phyloP scores from a whole-genome alignment of 2,797 vertebrate genomes.

The Acanthurus leucopareius region DNA sequence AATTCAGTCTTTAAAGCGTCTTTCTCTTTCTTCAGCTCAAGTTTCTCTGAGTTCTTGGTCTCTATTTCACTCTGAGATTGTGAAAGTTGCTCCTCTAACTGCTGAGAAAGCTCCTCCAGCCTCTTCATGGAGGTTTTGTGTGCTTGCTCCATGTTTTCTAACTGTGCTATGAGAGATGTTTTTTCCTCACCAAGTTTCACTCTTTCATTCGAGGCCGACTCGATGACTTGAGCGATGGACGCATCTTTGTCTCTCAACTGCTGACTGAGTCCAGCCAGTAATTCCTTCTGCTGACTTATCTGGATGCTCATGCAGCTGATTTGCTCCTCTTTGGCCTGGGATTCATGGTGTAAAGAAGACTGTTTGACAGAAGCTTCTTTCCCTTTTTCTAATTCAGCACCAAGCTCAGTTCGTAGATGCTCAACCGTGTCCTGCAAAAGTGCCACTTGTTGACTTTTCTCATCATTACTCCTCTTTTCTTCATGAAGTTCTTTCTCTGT shows the following conservation, averaged over 20 bases:
- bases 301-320: slow-evolving; percentile 84
- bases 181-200: slow-evolving; percentile 85
- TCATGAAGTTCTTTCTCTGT: slow-evolving; percentile 72
- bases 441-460: slow-evolving; percentile 65
- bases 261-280: slow-evolving; percentile 87
- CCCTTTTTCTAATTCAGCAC: slow-evolving; percentile 65
- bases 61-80: slow-evolving; percentile 63
- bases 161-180: slow-evolving; percentile 64
- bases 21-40: slow-evolving; percentile 78
- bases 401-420: slow-evolving; percentile 71
- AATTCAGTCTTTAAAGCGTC: slow-evolving; percentile 78
- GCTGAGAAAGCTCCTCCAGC: slow-evolving; percentile 65
- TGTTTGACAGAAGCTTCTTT: slow-evolving; percentile 68
- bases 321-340: slow-evolving; percentile 81
- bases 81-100: slow-evolving; percentile 78
- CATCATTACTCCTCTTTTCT: slow-evolving; percentile 63
- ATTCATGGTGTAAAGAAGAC: slow-evolving; percentile 66
- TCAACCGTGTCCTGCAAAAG: slow-evolving; percentile 78
- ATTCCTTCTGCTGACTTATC: slow-evolving; percentile 88
- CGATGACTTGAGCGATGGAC: slow-evolving; percentile 86
- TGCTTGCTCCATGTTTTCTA: slow-evolving; percentile 75
- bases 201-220: slow-evolving; percentile 88
- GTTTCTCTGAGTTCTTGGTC: slow-evolving; percentile 69
- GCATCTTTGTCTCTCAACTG: slow-evolving; percentile 89
- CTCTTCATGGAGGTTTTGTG: slow-evolving; percentile 61